These are phyloP conservation scores for Conus betulinus DNA, from an alignment of 1,140 invertebrate genomes.

Conservation along the genomic window DNA sequence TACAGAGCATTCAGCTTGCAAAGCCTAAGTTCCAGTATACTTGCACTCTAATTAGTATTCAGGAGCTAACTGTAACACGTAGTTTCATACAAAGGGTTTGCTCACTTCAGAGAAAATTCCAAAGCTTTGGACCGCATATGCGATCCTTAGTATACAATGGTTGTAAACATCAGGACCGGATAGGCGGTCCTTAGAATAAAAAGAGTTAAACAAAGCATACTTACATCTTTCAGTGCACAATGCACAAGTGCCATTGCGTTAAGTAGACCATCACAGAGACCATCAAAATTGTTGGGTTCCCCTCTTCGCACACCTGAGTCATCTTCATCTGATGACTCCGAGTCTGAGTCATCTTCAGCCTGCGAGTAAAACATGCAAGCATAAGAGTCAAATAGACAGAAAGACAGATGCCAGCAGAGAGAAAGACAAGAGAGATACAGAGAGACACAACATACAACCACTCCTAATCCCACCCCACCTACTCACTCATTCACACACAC, in stretches of 20 bases:
- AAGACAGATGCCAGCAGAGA: not conserved
- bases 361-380: not conserved
- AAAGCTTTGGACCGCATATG: too few relatives aligned
- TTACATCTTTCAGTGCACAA: conserved; percentile 66
- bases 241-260: conserved; percentile 69
- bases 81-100: not conserved
- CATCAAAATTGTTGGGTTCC: conserved; percentile 73
- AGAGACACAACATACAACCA: not conserved
- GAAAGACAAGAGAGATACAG: not conserved
- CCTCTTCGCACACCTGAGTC: conserved; percentile 51
- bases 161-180: too few relatives aligned
- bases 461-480: not conserved
- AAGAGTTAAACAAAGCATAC: not conserved
- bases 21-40: too few relatives aligned
- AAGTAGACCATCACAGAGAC: conserved; percentile 70
- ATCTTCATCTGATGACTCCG: conserved; percentile 57
- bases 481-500: not conserved
- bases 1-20: too few relatives aligned
- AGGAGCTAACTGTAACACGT: too few relatives aligned
- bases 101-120: not conserved
- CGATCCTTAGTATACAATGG: too few relatives aligned
- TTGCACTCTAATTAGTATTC: too few relatives aligned
- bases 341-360: conserved; percentile 54
- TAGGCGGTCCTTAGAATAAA: too few relatives aligned
- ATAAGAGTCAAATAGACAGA: not conserved